Evolutionary conservation across 2,888 invertebrate species (phyloP).

Genomic region (Oligia strigilis): DNA sequence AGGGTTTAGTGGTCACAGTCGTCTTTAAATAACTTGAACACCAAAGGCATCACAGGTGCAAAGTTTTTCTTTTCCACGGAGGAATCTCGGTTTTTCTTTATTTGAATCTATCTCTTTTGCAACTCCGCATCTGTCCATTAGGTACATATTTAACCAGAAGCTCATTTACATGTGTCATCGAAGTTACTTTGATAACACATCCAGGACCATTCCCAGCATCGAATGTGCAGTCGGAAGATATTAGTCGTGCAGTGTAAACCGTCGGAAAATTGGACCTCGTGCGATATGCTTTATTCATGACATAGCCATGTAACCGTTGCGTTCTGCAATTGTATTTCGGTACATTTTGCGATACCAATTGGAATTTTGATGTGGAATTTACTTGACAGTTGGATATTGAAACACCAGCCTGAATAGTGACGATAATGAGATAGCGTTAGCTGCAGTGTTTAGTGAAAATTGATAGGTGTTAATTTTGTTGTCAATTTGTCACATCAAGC

Average conservation of each 20-base stretch:
- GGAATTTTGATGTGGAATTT: conserved; percentile 78
- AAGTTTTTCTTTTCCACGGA: neutral
- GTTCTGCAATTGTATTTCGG: conserved; percentile 78
- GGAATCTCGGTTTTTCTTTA: neutral
- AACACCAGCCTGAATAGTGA: conserved; percentile 57
- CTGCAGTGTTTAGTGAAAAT: conserved; percentile 2
- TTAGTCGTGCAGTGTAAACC: conserved; percentile 78
- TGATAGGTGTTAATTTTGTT: neutral
- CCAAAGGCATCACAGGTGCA: neutral
- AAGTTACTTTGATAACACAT: conserved; percentile 24
- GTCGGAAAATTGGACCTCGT: conserved; percentile 83
- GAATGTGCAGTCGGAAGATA: conserved; percentile 68
- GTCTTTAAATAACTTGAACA: neutral
- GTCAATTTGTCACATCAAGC: neutral
- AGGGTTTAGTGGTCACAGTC: neutral
- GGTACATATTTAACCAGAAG: neutral
- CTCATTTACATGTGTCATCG: conserved; percentile 4
- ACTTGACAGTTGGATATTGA: conserved; percentile 77
- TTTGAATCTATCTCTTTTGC: no score
- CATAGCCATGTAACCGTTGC: conserved; percentile 73
- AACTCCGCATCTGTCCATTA: no score
- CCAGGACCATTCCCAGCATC: conserved; percentile 35
- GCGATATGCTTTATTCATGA: conserved; percentile 85
- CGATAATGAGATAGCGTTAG: conserved; percentile 38
- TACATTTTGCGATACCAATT: conserved; percentile 75